These are phyloP conservation scores for zebrafish (Danio rerio) DNA, from an alignment of 2,113 vertebrate genomes.

Conservation along the genomic window GRCz12tu NC_133184.1:14834501-14835000, in stretches of 20 bases:
- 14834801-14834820: conserved; percentile 36
- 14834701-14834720: conserved; percentile 27
- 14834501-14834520: conserved; percentile 43
- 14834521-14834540: conserved; percentile 44
- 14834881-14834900: conserved; percentile 46
- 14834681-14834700: conserved; percentile 21
- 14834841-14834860: conserved; percentile 48
- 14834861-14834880: conserved; percentile 50
- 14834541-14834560: conserved; percentile 41
- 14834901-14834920: conserved; percentile 29
- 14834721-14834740: conserved; percentile 28
- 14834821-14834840: conserved; percentile 48
- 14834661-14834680: conserved; percentile 9
- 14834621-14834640: not conserved
- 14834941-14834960: not conserved
- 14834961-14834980: not conserved
- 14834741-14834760: conserved; percentile 34
- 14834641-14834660: conserved; percentile 14
- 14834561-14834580: conserved; percentile 42
- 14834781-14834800: conserved; percentile 50
- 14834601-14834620: conserved; percentile 25
- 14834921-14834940: not conserved
- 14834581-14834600: conserved; percentile 44
- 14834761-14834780: conserved; percentile 48
- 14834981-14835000: not conserved